Base-by-base conservation (phyloP, 2,113 vertebrate genomes). In the Zosterops lateralis region DNA sequence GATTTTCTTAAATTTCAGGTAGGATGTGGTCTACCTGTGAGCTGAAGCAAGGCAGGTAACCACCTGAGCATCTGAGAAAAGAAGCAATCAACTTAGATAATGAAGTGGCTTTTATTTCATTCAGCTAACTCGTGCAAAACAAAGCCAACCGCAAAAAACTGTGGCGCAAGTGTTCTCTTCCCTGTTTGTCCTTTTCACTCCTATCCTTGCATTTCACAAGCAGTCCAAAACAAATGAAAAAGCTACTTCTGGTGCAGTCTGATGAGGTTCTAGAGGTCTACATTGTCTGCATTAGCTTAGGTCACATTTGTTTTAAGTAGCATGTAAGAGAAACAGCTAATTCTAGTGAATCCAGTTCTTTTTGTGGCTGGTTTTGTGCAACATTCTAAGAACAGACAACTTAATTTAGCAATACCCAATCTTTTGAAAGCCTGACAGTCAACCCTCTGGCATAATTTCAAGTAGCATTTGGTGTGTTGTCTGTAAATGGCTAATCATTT, bases 401-500 rank as follows among this genome's bases (percentile, higher is more conserved):
- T 88, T 75, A 47, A 17, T 80, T 53, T 73, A 61, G 34, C 66
- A 51, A 38, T 77, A 56, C 6, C 12, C 36, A 78, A 0, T 66
- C 21, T 82, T 89, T 48, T 36, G 47, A 40, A 90, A 68, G 70
- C 28, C 77, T 90, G 79, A 21, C 44, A 74, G 53, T 73, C 61
- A 70, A 53, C 29, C 18, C 22, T 80, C 11, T 40, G 50, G 68
- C 51, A 77, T 60, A 12, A 42, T 64, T 94, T 75, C 31, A 72
- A 53, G 73, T 14, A 48, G 58, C 65, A 28, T 92, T 91, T 79
- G 61, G 21, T 67, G 36, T 85, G 22, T 83, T 53, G n/a, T 80
- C 28, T 86, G 54, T 66, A 81, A 83, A 60, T 84, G 42, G 32
- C 31, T 88, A 40, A 81, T 90, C 13, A 75, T 84, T 64, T 88